Conservation (phyloP, 2,113 vertebrate genomes). For the Cromileptes altivelis region DNA sequence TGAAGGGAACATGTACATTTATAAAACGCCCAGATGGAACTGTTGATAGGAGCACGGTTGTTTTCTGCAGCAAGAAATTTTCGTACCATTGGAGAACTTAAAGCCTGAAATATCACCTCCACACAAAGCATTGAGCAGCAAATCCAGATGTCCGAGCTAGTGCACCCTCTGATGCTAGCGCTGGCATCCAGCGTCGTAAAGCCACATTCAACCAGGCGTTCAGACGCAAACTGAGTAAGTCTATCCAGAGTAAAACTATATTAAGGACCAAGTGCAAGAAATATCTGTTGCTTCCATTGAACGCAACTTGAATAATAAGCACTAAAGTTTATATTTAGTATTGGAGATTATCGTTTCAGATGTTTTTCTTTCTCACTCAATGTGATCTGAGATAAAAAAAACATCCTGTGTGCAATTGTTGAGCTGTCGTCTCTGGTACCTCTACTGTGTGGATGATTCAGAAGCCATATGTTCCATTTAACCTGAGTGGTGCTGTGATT, state of each 20-base stretch:
- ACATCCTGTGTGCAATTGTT: slow-evolving; percentile 34
- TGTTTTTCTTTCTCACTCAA: slow-evolving; percentile 16
- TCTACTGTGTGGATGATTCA: slow-evolving; percentile 63
- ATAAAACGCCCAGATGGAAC: too few relatives aligned
- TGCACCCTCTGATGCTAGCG: too few relatives aligned
- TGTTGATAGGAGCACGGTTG: too few relatives aligned
- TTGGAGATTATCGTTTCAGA: neutral
- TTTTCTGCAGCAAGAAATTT: too few relatives aligned
- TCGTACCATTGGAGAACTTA: too few relatives aligned
- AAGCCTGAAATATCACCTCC: too few relatives aligned
- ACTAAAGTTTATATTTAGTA: slow-evolving; percentile 29
- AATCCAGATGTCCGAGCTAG: too few relatives aligned
- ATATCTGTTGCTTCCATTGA: slow-evolving; percentile 47
- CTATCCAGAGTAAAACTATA: slow-evolving; percentile 26
- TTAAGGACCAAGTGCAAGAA: slow-evolving; percentile 77
- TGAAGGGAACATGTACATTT: too few relatives aligned
- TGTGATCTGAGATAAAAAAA: slow-evolving; percentile 35
- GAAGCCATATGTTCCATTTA: slow-evolving; percentile 73
- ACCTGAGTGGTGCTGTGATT: slow-evolving; percentile 78
- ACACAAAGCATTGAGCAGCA: too few relatives aligned
- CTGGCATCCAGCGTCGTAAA: too few relatives aligned
- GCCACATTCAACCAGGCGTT: too few relatives aligned
- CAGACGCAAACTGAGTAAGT: too few relatives aligned
- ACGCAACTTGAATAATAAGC: slow-evolving; percentile 9
- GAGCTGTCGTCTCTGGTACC: slow-evolving; percentile 34